These are phyloP conservation scores for Chelonus insularis DNA, from an alignment of 1,140 invertebrate genomes.

Conservation along the genomic window DNA sequence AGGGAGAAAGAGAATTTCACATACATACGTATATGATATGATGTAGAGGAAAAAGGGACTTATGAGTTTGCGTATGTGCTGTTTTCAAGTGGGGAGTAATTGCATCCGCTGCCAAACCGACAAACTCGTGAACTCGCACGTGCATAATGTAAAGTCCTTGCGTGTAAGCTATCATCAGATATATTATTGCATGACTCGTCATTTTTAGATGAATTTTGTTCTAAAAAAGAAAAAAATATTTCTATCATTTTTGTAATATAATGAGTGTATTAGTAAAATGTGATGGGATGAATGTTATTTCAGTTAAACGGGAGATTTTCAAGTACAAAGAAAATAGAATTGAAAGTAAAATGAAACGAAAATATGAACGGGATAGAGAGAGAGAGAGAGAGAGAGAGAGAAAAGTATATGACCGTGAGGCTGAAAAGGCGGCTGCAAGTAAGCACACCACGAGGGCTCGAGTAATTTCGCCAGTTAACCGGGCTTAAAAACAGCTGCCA, in stretches of 20 bases:
- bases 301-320: not conserved
- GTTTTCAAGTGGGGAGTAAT: slow-evolving; percentile 9
- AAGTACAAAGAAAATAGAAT: not conserved
- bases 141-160: slow-evolving; percentile 15
- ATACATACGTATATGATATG: not conserved
- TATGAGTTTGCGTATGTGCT: not conserved
- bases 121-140: slow-evolving; percentile 15
- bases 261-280: too few species aligned
- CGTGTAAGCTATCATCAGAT: slow-evolving; percentile 12
- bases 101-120: slow-evolving; percentile 26
- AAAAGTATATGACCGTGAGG: slow-evolving; percentile 24
- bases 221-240: not conserved
- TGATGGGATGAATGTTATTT: too few species aligned
- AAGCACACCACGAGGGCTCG: slow-evolving; percentile 12
- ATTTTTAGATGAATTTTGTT: not conserved
- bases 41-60: not conserved
- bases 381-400: too few species aligned
- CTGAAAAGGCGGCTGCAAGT: slow-evolving; percentile 12
- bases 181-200: not conserved
- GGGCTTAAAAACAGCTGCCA: slow-evolving; percentile 57
- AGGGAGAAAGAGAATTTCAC: not conserved
- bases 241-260: too few species aligned
- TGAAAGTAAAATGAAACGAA: too few species aligned
- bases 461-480: slow-evolving; percentile 52
- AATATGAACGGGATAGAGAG: too few species aligned